Conservation (phyloP, 2,797 vertebrate genomes). For the Melanotaenia maccullochi region DNA sequence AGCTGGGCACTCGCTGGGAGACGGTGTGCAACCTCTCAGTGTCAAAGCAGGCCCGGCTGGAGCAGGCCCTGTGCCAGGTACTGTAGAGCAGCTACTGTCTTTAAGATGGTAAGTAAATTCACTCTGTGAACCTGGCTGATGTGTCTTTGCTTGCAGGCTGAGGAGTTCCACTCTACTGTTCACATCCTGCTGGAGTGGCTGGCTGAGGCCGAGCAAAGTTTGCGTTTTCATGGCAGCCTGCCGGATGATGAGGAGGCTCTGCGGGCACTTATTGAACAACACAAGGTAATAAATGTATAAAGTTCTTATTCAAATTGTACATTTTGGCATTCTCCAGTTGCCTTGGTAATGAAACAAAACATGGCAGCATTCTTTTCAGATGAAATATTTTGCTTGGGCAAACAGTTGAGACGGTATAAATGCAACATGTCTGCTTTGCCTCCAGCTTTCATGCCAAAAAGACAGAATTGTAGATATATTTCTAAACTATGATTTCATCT, state of each 20-base stretch:
- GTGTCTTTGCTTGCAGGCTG: constrained; percentile 84
- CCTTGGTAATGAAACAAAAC: constrained; percentile 19
- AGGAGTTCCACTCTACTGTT: constrained; percentile 97
- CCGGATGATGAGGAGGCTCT: constrained; percentile 97
- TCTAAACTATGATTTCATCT: constrained; percentile 66
- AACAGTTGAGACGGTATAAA: constrained; percentile 35
- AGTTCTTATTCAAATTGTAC: neutral
- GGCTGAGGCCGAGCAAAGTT: constrained; percentile 94
- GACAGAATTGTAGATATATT: constrained; percentile 40
- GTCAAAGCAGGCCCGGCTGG: constrained; percentile 94
- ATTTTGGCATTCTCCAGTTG: constrained; percentile 18
- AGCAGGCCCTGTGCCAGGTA: constrained; percentile 92
- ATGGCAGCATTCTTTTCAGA: constrained; percentile 46
- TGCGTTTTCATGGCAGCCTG: constrained; percentile 95
- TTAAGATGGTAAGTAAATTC: neutral
- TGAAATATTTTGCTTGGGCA: constrained; percentile 32
- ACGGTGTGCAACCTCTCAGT: constrained; percentile 94
- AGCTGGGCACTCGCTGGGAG: constrained; percentile 95
- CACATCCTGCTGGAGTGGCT: constrained; percentile 97
- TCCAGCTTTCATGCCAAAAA: constrained; percentile 53
- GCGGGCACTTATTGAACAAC: constrained; percentile 90
- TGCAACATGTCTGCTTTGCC: constrained; percentile 34
- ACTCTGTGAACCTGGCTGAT: constrained; percentile 25
- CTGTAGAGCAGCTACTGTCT: constrained; percentile 31
- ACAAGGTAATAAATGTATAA: constrained; percentile 83